A percentile compares a stretch with the other conserved stretches of the same genome.
These are phyloP conservation scores for Apodemia mormo DNA, from an alignment of 2,888 invertebrate species.

Conservation along the genomic window DNA sequence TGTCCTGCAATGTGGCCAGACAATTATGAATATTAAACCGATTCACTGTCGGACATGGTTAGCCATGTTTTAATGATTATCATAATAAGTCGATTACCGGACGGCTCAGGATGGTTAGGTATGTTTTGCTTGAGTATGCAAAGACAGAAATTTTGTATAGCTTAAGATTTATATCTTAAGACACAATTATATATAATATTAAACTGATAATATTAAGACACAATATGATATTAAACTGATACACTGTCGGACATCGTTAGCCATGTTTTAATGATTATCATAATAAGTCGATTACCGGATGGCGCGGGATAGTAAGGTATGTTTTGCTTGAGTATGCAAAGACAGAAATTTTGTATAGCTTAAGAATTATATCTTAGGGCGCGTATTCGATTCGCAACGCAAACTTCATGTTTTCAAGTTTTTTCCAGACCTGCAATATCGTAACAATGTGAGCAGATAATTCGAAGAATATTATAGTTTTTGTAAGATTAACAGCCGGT, in stretches of 20 bases:
- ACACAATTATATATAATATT: too few relatives aligned
- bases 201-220: too few relatives aligned
- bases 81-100: slow-evolving; percentile 49
- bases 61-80: slow-evolving; percentile 60
- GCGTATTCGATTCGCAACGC: too few relatives aligned
- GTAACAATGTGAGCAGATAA: too few relatives aligned
- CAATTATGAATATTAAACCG: slow-evolving; percentile 64
- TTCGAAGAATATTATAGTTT: too few relatives aligned
- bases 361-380: background rate
- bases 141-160: slow-evolving; percentile 23
- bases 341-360: slow-evolving; percentile 22
- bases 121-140: slow-evolving; percentile 17
- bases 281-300: slow-evolving; percentile 48
- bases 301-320: slow-evolving; percentile 41
- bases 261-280: slow-evolving; percentile 60
- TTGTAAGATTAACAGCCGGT: too few relatives aligned
- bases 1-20: slow-evolving; percentile 36
- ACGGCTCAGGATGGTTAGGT: slow-evolving; percentile 42
- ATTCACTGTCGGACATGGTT: slow-evolving; percentile 45
- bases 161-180: background rate
- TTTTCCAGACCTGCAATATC: background rate
- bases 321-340: slow-evolving; percentile 19
- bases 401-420: too few relatives aligned
- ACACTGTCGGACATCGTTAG: slow-evolving; percentile 45
- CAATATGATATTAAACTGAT: slow-evolving; percentile 57